Base-by-base conservation (phyloP, 1,140 invertebrate species). In the Drosophila suzukii region DNA sequence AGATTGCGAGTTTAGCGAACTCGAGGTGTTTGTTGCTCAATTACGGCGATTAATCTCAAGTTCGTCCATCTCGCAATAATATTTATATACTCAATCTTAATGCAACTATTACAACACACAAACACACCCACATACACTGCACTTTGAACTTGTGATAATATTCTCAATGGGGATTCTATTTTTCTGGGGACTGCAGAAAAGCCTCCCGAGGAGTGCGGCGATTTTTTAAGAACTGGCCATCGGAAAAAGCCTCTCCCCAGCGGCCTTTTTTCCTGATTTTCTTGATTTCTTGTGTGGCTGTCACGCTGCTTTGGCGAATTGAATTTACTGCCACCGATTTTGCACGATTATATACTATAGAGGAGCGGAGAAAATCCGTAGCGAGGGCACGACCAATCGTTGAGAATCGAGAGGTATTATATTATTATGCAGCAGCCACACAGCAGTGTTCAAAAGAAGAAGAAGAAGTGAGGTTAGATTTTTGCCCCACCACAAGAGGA, bases 351-450 rank as follows among this genome's bases (percentile, higher is more conserved):
- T 38, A 36, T 20, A 43, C 24, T 71, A 20, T 24, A 27, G n/a
- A 17, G 30, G 36, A 74, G 59, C 62, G 32, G 41, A 54, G 43
- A 43, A 51, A 67, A 34, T 38, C 20, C 32, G 32, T 67, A 34
- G 43, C 55, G 41, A 66, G 54, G 54, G 54, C 61, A 68, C 73
- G 63, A 62, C 73, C 76, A 76, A 77, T 78, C 20, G 62, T 34
- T 10, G 32, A 32, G 68, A 34, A 78, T 77, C n/a, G 65, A 60
- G 65, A 70, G 67, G 47, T 59, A 71, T 61, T 78, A 65, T 61
- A 78, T 78, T 77, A 78, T 77, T 77, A 77, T 77, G 75, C 75
- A 77, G 75, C 75, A 75, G 71, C 67, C 67, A 71, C 63, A 56
- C 63, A 57, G 41, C 36, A 66, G 63, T n/a, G 17, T 27, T 50